Base-by-base conservation (phyloP, 2,888 invertebrate species). In the Eustalomyia histrio region DNA sequence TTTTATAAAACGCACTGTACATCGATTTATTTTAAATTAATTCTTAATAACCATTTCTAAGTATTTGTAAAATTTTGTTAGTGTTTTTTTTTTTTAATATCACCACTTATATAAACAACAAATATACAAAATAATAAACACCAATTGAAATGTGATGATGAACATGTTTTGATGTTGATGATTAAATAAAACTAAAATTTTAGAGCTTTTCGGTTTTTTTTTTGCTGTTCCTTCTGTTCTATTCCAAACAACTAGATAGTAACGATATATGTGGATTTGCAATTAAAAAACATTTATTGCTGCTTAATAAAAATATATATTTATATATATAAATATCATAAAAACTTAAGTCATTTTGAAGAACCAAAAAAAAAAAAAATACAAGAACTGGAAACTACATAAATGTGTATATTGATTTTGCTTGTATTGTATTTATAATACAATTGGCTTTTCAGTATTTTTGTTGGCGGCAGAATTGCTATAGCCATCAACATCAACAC, bases 261-360 rank as follows among this genome's bases (percentile, higher is more conserved):
- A n/a, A 29, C 50, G 47, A 35, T 7, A 39, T 64, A 14, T 57
- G 72, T 61, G 67, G 24, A 39, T 64, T 68, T 65, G 35, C 61
- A 61, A 80, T 61, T 55, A 68, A 67, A 75, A 61, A 61, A 50
- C 75, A 71, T 80, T 80, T 80, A 72, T 71, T 67, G 61, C 72
- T 72, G 67, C 72, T 76, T 64, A 63, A 72, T 72, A 64, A 76
- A 75, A 67, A 63, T n/a, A n/a, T n/a, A n/a, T n/a, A n/a, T n/a
- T n/a, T n/a, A n/a, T n/a, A n/a, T n/a, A n/a, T n/a, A 80, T 63
- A 73, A 58, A 73, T 24, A 47, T 57, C 53, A 75, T 57, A 64
- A 68, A 52, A 73, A 50, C 72, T 64, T 53, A 73, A 76, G 53
- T 64, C 57, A 73, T 76, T 72, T 75, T 21, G 6, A 64, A 68